phyloP scores from a whole-genome alignment of 2,113 vertebrate species.

The Cryptoleucopteryx plumbea region DNA sequence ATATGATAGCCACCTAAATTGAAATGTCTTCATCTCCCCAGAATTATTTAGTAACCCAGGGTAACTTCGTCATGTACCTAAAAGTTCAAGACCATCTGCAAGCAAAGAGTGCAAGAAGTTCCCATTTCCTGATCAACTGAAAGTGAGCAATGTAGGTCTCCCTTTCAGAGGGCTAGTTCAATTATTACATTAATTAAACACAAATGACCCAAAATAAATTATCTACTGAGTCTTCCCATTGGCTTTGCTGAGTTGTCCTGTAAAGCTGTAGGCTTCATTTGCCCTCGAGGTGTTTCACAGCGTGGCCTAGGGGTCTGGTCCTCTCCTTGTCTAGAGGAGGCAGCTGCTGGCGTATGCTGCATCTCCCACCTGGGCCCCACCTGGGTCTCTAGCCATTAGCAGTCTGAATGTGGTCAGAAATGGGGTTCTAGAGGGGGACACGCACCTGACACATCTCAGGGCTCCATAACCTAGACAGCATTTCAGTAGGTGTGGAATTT shows the following conservation, averaged over 20 bases:
- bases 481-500: neutral
- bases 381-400: neutral
- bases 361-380: neutral
- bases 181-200: neutral
- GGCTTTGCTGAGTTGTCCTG: neutral
- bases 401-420: neutral
- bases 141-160: fast-evolving
- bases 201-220: neutral
- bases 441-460: neutral
- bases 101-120: neutral
- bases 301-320: neutral
- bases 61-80: neutral
- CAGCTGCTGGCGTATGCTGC: neutral
- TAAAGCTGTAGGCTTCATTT: neutral
- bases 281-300: neutral
- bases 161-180: neutral
- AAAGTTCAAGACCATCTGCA: neutral
- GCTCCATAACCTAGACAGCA: neutral
- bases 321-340: neutral
- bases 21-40: neutral
- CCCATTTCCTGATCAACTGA: neutral
- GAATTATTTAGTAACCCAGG: neutral
- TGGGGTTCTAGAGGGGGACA: neutral
- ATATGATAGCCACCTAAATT: neutral
- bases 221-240: neutral